Evolutionary conservation across 53 echinoderm and acorn worm species (phyloP), one percentile per base, ranked within the genome.

Genomic region (Glandiceps talaboti): DNA sequence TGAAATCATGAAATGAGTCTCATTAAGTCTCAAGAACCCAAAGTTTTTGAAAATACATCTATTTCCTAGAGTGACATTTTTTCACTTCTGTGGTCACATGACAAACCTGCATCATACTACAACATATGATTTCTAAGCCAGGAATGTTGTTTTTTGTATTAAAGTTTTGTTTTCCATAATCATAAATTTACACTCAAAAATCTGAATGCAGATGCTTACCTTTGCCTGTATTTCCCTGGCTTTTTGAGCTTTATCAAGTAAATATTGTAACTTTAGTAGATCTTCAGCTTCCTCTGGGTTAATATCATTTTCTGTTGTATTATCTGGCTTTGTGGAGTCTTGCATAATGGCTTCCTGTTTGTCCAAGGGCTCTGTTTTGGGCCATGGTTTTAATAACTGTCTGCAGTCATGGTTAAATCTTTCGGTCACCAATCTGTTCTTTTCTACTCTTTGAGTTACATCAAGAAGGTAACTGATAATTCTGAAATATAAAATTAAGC

Each of bases 381-480:
- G 87, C 87, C 87, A 87, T 26, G 83, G 87, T 28, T 80, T 80
- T 1, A 87, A 76, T 14, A 87, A 80, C 26, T 31, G 76, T 73
- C 74, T 83, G 0, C 79, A 72, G 75, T 87, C 87, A 25, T 29
- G 74, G 25, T 83, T 80, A 29, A 83, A 31, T 26, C 80, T 29
- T 30, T 87, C 78, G 74, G 73, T 80, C 1, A 87, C 83, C 30
- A 77, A 30, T 72, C 73, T 73, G 32, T 76, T 87, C 27, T 83
- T 76, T 80, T 83, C 87, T 0, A 76, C 32, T 29, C 76, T 79
- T 32, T 33, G 84, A 80, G 25, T 80, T 27, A 84, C 87, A 76
- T 84, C 84, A 14, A 28, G 1, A 28, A 87, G 80, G 28, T 80
- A 80, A 29, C 78, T 73, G 64, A 83, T 83, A 32, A 87, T 74